Base-by-base conservation (phyloP, 2,888 invertebrate genomes). In the Leistus spinibarbis region DNA sequence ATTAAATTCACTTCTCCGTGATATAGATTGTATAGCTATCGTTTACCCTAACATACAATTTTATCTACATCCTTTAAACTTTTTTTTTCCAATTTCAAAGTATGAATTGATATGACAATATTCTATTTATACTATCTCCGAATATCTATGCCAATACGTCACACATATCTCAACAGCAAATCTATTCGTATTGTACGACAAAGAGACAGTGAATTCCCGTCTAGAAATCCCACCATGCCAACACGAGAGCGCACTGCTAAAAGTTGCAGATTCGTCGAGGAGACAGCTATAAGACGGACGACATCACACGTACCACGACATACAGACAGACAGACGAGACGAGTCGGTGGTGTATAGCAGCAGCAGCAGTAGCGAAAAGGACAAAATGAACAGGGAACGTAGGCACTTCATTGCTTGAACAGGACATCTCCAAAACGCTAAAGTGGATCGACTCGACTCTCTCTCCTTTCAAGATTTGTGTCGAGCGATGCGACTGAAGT, bases 401-500 rank as follows among this genome's bases (percentile, higher is more conserved):
- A n/a, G n/a, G n/a, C n/a, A n/a, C n/a, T n/a, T n/a, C n/a, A n/a
- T n/a, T n/a, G 9, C 53, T 10, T 7, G 54, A 5, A 54, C 13
- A 5, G 54, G 54, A 17, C 3, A 54, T 13, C 5, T 2, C 54
- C 13, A 54, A 54, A 3, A 54, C 54, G 5, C 54, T 54, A 54
- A 54, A 54, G 54, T 54, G 54, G 64, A 64, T n/a, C n/a, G n/a
- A n/a, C 10, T 24, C 64, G 22, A 24, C 24, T 64, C 64, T 64
- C 24, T 24, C 64, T 82, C 80, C 82, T 80, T 81, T 77, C 78
- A 82, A 85, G 85, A 85, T 84, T 85, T 84, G 85, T 84, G 83
- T 83, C 83, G 82, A 81, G 84, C 85, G 83, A 84, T 83, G 83
- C n/a, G n/a, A 83, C 82, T 84, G 84, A 85, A 84, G 83, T 83